Base-by-base conservation (phyloP, 30 jellyfish, hydroid and myxozoan genomes). In the Pseudorhiza aurosa region DNA sequence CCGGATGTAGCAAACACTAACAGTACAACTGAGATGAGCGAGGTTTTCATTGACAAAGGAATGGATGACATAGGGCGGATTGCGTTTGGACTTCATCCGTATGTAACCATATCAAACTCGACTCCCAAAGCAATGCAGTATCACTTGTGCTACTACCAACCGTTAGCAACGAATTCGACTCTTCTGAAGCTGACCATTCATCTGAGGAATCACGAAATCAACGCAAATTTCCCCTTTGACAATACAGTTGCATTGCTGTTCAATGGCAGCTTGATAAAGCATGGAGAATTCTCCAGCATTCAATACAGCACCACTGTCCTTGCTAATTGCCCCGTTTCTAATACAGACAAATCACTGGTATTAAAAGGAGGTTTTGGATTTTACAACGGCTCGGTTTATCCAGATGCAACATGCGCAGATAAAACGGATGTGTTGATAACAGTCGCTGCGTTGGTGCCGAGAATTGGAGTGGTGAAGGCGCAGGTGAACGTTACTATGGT, bases 81-180 rank as follows among this genome's bases (percentile, higher is more conserved):
- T 4, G 68, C 78, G 9, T 29, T 73, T 36, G 95, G 95, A 0
- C 11, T 26, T 2, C 88, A 84, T 59, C 95, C 95, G 22, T 72
- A 10, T 24, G 58, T 68, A 7, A 26, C 59, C 4, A 14, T 40
- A 8, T 30, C 49, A 8, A 35, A 19, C 8, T 43, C 4, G 22
- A 72, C 72, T 5, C 26, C 43, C 8, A 9, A 4, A 5, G 18
- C 50, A 33, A 58, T 84, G 81, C 81, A 69, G 10, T 72, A 84
- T 57, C 75, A 33, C 65, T 47, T 72, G 21, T 84, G 95, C 58
- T 68, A 68, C 58, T 84, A 84, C 55, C 78, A 70, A 28, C 95
- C 88, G 9, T 17, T 25, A 45, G 88, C 58, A 44, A 32, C 71
- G n/a, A 65, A 37, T 0, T 17, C 67, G 7, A 36, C 12, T 15